Evolutionary conservation across 2,113 vertebrate genomes (phyloP), one percentile per base, ranked within the genome.

Genomic region (Perca schrenkii): DNA sequence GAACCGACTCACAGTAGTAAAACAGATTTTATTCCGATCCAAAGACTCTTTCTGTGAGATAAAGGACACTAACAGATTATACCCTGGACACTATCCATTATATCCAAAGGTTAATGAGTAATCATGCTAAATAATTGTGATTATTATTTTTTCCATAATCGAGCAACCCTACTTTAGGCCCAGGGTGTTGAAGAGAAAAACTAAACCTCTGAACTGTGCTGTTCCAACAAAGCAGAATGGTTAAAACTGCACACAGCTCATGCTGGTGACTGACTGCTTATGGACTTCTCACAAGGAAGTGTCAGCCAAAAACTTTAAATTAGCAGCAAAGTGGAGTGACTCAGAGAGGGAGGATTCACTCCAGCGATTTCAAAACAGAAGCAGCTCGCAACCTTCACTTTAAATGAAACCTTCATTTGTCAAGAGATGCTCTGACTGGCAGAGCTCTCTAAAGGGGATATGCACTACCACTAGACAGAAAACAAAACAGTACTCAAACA

Each of bases 351-450:
- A 43, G 64, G 83, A 72, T 80, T 65, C 85, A 80, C 64, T 77
- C 66, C n/a, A 67, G 40, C 7, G 62, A 79, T 85, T 68, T 85
- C 72, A 84, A 89, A 90, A 90, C 90, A 86, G 79, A 78, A 80
- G 80, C 83, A 72, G 57, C 58, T 72, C 8, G 17, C 49, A 21
- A 84, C 86, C 87, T 84, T 91, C 82, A 34, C 73, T 89, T 81
- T 50, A 70, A 77, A 84, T 83, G 72, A 79, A 89, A 72, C 80
- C 40, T 73, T 74, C 52, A 77, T 86, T 92, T 86, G 50, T 87
- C 81, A 86, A 84, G 76, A 75, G 71, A 81, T 70, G 71, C 76
- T 88, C 58, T 8, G 79, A 83, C 54, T 64, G 73, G 60, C 43
- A n/a, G 40, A 53, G 80, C 54, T 56, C 58, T 86, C 60, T 72